These are phyloP conservation scores for Napeogenes sylphis DNA, from an alignment of 2,888 invertebrate species.

Conservation along the genomic window DNA sequence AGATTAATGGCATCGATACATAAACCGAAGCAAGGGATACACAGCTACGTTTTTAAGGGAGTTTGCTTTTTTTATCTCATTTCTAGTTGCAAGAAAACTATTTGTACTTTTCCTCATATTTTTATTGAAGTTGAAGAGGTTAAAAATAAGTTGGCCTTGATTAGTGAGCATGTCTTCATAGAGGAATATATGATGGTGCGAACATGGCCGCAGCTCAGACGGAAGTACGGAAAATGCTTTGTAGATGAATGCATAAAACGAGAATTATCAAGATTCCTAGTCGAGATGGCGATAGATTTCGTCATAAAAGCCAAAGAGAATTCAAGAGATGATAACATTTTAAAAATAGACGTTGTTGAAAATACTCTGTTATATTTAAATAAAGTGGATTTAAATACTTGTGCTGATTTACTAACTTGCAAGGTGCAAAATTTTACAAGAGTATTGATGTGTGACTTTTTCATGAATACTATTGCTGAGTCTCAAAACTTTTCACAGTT, in stretches of 20 bases:
- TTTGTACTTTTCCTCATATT: constrained; percentile 46
- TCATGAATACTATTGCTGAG: constrained; percentile 49
- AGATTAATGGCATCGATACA: constrained; percentile 30
- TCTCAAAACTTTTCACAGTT: constrained; percentile 65
- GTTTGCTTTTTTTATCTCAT: constrained; percentile 51
- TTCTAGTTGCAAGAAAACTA: constrained; percentile 40
- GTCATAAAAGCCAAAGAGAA: constrained; percentile 29
- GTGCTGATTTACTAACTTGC: constrained; percentile 44
- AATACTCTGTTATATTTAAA: constrained; percentile 49
- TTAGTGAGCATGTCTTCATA: constrained; percentile 44
- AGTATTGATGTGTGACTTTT: constrained; percentile 46
- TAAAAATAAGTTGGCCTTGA: not conserved
- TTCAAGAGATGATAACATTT: constrained; percentile 30
- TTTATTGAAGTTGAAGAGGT: constrained; percentile 30
- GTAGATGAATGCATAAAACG: constrained; percentile 48
- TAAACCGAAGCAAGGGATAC: constrained; percentile 25
- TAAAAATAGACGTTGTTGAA: constrained; percentile 44
- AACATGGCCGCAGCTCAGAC: constrained; percentile 34
- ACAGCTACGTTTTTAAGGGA: constrained; percentile 42
- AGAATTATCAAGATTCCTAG: constrained; percentile 42
- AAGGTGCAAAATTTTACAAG: constrained; percentile 16
- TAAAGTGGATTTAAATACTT: constrained; percentile 39
- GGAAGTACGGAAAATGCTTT: constrained; percentile 43
- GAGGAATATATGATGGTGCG: constrained; percentile 49
- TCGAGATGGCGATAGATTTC: constrained; percentile 56